Percentiles rank a stretch among this genome's conserved stretches.
phyloP scores from a whole-genome alignment of 1,140 invertebrate genomes.

The Dolichoris vasculosae region DNA sequence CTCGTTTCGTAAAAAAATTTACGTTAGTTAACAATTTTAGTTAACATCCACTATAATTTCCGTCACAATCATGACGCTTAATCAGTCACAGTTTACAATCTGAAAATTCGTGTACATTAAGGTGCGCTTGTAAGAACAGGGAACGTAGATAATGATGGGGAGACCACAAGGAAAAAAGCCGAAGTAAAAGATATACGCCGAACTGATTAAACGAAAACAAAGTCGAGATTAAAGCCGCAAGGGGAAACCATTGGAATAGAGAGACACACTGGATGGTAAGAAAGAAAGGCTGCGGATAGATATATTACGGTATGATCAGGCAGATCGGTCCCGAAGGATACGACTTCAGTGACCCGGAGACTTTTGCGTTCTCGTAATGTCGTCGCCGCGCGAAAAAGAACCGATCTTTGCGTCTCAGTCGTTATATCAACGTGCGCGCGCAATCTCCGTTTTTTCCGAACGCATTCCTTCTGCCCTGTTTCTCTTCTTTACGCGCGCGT shows the following conservation, averaged over 20 bases:
- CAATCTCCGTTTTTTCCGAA: not conserved
- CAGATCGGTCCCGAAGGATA: constrained; percentile 40
- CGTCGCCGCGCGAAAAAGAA: not conserved
- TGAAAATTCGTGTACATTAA: not conserved
- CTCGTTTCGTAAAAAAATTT: not conserved
- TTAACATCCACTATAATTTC: not conserved
- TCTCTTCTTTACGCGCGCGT: not conserved
- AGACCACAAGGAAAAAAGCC: not conserved
- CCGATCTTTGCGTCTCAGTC: not conserved
- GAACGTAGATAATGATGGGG: not conserved
- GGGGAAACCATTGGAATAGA: not conserved
- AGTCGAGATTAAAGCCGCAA: not conserved
- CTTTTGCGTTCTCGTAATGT: constrained; percentile 24
- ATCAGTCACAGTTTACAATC: constrained; percentile 3
- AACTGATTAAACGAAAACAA: constrained; percentile 8
- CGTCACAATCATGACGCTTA: not conserved
- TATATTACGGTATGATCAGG: constrained; percentile 39
- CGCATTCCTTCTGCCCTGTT: not conserved
- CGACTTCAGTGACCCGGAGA: constrained; percentile 41
- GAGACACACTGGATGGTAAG: not conserved
- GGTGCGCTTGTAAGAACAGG: not conserved
- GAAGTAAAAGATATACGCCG: not conserved
- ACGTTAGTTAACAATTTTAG: not conserved
- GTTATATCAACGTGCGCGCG: not conserved
- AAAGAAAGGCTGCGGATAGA: not conserved